phyloP scores from a whole-genome alignment of 1,140 invertebrate genomes.

The Colletes latitarsis region DNA sequence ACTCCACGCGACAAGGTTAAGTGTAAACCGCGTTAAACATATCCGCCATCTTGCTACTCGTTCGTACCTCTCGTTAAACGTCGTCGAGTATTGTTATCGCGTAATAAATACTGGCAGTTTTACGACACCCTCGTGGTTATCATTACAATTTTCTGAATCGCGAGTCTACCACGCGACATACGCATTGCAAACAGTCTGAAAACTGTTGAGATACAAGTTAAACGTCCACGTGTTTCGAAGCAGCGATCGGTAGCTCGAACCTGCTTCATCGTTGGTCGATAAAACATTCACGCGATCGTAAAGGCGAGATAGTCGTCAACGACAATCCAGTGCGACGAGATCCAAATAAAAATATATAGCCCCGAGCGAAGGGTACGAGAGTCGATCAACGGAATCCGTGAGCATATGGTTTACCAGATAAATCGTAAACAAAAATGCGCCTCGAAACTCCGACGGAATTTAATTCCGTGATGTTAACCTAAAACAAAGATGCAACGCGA shows the following conservation, averaged over 20 bases:
- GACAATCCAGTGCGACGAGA: not conserved
- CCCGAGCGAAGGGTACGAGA: too few relatives aligned
- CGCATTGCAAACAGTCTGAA: not conserved
- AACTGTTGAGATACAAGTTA: not conserved
- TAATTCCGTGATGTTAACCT: too few relatives aligned
- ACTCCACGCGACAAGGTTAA: constrained; percentile 39
- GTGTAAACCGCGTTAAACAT: constrained; percentile 26
- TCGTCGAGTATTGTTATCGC: not conserved
- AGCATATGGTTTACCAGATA: too few relatives aligned
- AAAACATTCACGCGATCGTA: not conserved
- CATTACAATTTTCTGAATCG: too few relatives aligned
- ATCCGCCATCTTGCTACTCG: constrained; percentile 45
- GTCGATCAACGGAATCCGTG: not conserved
- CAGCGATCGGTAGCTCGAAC: not conserved
- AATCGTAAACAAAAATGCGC: too few relatives aligned
- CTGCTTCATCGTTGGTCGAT: not conserved
- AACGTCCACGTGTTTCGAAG: not conserved
- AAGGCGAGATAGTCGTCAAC: not conserved
- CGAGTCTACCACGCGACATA: not conserved
- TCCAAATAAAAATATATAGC: not conserved
- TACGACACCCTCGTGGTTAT: too few relatives aligned
- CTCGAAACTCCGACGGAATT: too few relatives aligned
- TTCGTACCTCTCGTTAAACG: constrained; percentile 9
- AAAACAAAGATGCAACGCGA: too few relatives aligned
- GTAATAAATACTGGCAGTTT: not conserved